These are phyloP conservation scores for Pogona vitticeps DNA, from an alignment of 2,113 vertebrate species.

Conservation along the genomic window DNA sequence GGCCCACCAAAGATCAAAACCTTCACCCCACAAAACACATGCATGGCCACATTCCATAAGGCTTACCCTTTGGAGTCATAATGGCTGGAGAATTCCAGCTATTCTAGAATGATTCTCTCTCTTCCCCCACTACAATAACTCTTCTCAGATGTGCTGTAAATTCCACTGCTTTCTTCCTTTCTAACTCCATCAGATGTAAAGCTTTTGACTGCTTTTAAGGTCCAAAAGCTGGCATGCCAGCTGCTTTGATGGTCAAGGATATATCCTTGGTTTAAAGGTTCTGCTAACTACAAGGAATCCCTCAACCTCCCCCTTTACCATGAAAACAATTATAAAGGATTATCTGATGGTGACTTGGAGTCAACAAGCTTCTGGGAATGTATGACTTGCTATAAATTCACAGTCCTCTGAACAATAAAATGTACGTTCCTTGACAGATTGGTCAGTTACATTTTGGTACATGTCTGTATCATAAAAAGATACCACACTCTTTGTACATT, in stretches of 20 bases:
- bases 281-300: neutral
- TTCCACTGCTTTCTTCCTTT: constrained; percentile 59
- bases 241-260: neutral
- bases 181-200: constrained; percentile 59
- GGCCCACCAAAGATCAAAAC: neutral
- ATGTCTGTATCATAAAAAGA: neutral
- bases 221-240: neutral
- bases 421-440: neutral
- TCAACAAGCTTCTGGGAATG: too few relatives aligned
- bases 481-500: neutral
- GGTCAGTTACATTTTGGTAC: neutral
- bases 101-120: constrained; percentile 66
- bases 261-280: neutral
- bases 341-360: neutral
- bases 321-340: neutral
- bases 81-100: constrained; percentile 70
- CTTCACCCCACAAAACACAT: neutral
- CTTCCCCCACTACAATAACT: constrained; percentile 56
- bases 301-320: neutral
- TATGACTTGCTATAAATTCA: too few relatives aligned
- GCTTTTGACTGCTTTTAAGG: constrained; percentile 54
- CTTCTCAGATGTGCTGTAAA: constrained; percentile 64
- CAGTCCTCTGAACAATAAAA: neutral
- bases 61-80: constrained; percentile 59
- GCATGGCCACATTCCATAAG: constrained; percentile 51